Conservation (phyloP, 2,888 invertebrate genomes). For the Agonum fuliginosum region DNA sequence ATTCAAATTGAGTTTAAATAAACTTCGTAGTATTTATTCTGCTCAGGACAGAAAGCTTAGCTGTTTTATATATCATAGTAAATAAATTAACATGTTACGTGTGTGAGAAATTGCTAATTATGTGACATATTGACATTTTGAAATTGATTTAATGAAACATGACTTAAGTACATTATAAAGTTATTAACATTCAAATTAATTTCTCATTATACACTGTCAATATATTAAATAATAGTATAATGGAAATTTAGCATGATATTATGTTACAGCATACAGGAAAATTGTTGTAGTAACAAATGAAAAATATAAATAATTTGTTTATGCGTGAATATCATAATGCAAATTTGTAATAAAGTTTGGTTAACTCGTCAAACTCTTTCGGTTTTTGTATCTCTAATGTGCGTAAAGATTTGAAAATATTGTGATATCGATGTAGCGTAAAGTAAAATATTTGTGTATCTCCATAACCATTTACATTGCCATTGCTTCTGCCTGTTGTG, state of each 20-base stretch:
- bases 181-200: conserved; percentile 35
- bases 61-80: too few relatives aligned
- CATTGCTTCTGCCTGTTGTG: conserved; percentile 12
- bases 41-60: too few relatives aligned
- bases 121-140: neutral
- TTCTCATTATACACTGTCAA: conserved; percentile 20
- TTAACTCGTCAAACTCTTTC: too few relatives aligned
- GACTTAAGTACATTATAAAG: conserved; percentile 17
- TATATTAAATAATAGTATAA: neutral
- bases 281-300: neutral
- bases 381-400: neutral
- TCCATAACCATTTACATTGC: conserved; percentile 31
- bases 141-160: neutral
- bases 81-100: too few relatives aligned
- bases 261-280: neutral
- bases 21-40: too few relatives aligned
- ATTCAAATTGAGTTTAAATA: too few relatives aligned
- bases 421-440: neutral
- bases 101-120: too few relatives aligned
- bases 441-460: conserved; percentile 30
- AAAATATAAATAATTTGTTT: too few relatives aligned
- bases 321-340: too few relatives aligned
- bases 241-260: conserved; percentile 13
- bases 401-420: conserved; percentile 7
- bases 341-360: too few relatives aligned